Conservation (phyloP, 1,140 invertebrate genomes). For the Diabrotica undecimpunctata region DNA sequence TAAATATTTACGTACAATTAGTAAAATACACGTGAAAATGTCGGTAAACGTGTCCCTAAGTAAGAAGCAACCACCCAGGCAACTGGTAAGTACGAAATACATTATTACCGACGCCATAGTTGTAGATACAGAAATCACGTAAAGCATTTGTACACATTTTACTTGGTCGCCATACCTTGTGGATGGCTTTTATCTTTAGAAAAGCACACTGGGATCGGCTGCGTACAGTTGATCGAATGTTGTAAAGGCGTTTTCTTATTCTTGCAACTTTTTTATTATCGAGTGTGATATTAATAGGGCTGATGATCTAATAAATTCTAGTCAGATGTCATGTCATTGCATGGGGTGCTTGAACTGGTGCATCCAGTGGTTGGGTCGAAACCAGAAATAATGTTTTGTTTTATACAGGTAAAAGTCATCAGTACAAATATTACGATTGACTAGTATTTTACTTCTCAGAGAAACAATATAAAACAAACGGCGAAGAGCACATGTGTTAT, state of each 20-base stretch:
- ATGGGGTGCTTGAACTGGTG: constrained; percentile 1
- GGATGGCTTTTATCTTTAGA: constrained; percentile 19
- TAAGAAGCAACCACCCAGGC: constrained; percentile 31
- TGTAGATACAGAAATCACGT: constrained; percentile 31
- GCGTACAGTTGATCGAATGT: constrained; percentile 7
- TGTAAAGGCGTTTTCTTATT: constrained; percentile 5
- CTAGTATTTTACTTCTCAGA: no score
- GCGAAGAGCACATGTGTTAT: no score
- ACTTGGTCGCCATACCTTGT: constrained; percentile 33
- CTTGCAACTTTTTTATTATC: constrained; percentile 1
- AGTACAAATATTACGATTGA: not conserved
- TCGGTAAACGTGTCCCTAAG: constrained; percentile 32
- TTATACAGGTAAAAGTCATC: not conserved
- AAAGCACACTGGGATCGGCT: constrained; percentile 19
- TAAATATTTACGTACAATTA: constrained; percentile 33
- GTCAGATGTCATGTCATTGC: not conserved
- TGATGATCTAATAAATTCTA: not conserved
- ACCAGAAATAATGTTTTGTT: not conserved
- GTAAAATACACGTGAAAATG: constrained; percentile 29
- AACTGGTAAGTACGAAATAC: constrained; percentile 33
- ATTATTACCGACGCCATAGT: constrained; percentile 29
- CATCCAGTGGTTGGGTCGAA: not conserved
- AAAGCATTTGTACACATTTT: constrained; percentile 26
- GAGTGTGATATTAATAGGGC: not conserved
- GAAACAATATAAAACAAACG: no score